Conservation (phyloP, 2,113 vertebrate genomes). For the Cebidichthys violaceus region DNA sequence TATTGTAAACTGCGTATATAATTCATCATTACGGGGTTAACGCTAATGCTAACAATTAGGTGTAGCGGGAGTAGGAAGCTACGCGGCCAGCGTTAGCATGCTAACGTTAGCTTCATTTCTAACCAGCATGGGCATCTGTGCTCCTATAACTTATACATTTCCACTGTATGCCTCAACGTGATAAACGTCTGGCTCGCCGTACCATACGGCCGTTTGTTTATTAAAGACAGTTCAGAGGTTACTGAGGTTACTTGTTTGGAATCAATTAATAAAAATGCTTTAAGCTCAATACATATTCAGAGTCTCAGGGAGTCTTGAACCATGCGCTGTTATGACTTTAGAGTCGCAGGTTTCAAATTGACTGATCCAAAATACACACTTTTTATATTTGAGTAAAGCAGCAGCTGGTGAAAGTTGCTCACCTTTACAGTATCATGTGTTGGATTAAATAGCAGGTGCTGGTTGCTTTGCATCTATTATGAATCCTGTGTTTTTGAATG, state of each 20-base stretch:
- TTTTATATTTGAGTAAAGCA: too few species aligned
- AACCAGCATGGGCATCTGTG: not conserved
- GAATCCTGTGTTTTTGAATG: not conserved
- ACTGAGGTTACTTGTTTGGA: too few species aligned
- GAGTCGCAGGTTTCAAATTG: not conserved
- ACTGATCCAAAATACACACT: accelerated
- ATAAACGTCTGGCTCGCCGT: not conserved
- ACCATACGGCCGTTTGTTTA: not conserved
- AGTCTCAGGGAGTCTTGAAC: not conserved
- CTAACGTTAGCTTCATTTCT: not conserved
- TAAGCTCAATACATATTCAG: accelerated
- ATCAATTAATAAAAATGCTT: accelerated
- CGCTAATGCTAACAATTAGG: accelerated
- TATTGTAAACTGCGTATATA: accelerated
- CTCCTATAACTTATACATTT: not conserved
- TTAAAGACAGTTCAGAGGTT: accelerated
- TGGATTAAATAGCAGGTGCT: not conserved
- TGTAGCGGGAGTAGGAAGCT: not conserved
- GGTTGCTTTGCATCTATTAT: not conserved
- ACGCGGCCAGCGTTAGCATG: slow-evolving; percentile 22
- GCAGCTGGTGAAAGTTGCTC: not conserved
- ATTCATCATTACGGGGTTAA: accelerated
- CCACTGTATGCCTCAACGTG: accelerated
- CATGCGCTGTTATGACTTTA: not conserved
- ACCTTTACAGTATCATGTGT: accelerated